These are phyloP conservation scores for Rhyacophila evoluta DNA, from an alignment of 2,888 invertebrate genomes.

Conservation along the genomic window DNA sequence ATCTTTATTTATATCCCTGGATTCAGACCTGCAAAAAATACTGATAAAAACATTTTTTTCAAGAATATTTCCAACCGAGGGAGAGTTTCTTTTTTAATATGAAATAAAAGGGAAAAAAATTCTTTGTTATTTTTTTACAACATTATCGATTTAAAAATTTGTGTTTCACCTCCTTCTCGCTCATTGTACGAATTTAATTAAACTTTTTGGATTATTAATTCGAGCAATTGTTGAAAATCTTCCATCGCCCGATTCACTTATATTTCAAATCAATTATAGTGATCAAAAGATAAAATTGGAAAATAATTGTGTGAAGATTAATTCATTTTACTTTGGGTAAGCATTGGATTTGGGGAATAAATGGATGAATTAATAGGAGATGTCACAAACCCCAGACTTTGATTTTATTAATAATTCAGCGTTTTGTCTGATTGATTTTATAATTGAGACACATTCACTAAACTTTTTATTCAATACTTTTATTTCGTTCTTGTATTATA, in stretches of 20 bases:
- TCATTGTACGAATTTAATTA: neutral
- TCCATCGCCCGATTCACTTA: neutral
- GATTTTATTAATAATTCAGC: too few species aligned
- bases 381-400: too few species aligned
- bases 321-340: neutral
- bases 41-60: neutral
- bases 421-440: too few species aligned
- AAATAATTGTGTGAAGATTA: neutral
- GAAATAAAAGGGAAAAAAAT: neutral
- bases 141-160: slow-evolving; percentile 5
- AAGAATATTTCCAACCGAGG: neutral
- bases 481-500: too few species aligned
- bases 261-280: neutral
- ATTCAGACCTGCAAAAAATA: neutral
- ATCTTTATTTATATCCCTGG: too few species aligned
- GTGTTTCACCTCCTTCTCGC: neutral
- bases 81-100: neutral
- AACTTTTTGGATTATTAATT: neutral
- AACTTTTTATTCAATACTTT: too few species aligned
- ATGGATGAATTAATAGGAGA: too few species aligned
- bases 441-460: too few species aligned
- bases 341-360: too few species aligned
- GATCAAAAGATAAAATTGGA: neutral
- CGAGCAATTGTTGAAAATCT: neutral
- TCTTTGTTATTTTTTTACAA: neutral